Percentiles rank a stretch among this genome's conserved stretches.
Evolutionary conservation across 2,797 vertebrate genomes (phyloP).

Genomic region (Amniataba percoides): DNA sequence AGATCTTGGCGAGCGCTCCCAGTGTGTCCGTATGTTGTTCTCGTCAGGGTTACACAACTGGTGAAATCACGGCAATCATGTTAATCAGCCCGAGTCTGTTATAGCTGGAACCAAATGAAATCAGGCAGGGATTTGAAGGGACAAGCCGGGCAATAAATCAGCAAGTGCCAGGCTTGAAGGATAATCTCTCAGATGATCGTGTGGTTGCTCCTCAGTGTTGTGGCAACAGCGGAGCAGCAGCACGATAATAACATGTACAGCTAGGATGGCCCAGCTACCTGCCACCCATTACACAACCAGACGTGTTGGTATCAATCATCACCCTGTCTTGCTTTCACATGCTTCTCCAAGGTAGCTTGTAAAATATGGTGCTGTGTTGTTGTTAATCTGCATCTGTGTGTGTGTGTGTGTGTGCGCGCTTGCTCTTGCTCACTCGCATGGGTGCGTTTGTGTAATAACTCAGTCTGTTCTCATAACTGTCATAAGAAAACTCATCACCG

Average conservation of each 20-base stretch:
- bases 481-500: constrained; percentile 53
- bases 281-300: constrained; percentile 36
- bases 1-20: constrained; percentile 2
- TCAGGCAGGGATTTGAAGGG: not conserved
- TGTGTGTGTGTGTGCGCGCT: constrained; percentile 24
- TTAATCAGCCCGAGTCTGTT: constrained; percentile 25
- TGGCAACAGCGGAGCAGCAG: constrained; percentile 31
- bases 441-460: constrained; percentile 54
- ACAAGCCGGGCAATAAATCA: constrained; percentile 26
- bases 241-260: constrained; percentile 31
- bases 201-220: constrained; percentile 22
- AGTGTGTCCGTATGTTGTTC: constrained; percentile 22
- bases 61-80: constrained; percentile 1
- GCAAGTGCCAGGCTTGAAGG: constrained; percentile 17
- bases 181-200: constrained; percentile 24
- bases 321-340: constrained; percentile 31
- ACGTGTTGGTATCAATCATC: constrained; percentile 51
- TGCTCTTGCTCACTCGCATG: not conserved
- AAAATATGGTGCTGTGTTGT: constrained; percentile 39
- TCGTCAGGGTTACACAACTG: constrained; percentile 5
- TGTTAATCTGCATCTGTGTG: constrained; percentile 20
- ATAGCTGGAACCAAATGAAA: not conserved
- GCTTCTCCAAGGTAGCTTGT: constrained; percentile 47
- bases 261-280: constrained; percentile 1
- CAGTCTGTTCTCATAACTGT: constrained; percentile 61